Evolutionary conservation across 2,888 invertebrate species (phyloP).

Genomic region (Fragum sueziense): DNA sequence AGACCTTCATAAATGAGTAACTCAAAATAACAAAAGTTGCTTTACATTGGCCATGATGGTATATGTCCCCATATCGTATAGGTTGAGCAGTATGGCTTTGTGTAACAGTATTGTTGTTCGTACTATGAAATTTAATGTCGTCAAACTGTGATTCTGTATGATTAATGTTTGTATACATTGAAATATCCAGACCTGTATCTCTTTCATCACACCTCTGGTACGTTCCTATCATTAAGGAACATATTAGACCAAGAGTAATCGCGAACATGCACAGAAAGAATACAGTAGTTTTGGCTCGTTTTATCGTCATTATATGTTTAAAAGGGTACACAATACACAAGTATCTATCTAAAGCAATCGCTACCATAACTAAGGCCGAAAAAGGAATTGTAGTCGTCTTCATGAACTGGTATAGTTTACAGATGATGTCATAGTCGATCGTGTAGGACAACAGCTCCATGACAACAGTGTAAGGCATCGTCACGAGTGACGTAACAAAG

Average conservation of each 20-base stretch:
- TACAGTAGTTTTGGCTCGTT: conserved; percentile 66
- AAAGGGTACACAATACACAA: conserved; percentile 79
- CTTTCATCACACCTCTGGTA: conserved; percentile 14
- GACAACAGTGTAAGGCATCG: conserved; percentile 77
- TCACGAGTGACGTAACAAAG: conserved; percentile 75
- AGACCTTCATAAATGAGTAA: conserved; percentile 62
- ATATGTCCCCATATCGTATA: conserved; percentile 22
- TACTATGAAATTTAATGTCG: background rate
- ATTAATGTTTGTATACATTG: background rate
- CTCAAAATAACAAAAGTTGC: conserved; percentile 59
- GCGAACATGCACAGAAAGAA: conserved; percentile 52
- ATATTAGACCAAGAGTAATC: conserved; percentile 57
- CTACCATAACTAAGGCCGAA: conserved; percentile 78
- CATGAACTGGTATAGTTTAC: conserved; percentile 77
- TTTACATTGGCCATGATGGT: conserved; percentile 60
- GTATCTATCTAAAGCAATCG: conserved; percentile 75
- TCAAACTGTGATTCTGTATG: conserved; percentile 9
- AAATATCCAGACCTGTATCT: background rate
- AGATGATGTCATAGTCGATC: conserved; percentile 68
- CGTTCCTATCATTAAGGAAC: conserved; percentile 62
- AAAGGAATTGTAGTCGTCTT: conserved; percentile 77
- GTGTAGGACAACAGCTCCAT: conserved; percentile 75
- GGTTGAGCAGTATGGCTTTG: background rate
- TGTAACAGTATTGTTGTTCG: background rate
- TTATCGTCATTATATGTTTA: conserved; percentile 75